These are phyloP conservation scores for Diglossa brunneiventris DNA, from an alignment of 2,113 vertebrate genomes.

Conservation along the genomic window DNA sequence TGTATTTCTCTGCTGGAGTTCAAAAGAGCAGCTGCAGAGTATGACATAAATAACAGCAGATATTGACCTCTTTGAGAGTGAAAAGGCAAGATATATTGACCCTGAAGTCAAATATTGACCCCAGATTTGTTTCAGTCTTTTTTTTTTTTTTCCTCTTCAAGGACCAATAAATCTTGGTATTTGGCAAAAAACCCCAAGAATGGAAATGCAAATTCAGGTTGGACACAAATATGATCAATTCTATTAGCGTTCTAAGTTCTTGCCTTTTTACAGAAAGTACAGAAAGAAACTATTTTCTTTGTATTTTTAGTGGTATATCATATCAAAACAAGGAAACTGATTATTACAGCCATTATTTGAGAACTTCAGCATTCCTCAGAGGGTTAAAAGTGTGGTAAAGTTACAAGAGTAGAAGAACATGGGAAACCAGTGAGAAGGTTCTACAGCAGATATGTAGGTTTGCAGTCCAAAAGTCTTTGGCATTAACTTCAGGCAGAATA, in stretches of 20 bases:
- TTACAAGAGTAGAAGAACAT: neutral
- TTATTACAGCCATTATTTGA: neutral
- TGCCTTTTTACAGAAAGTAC: neutral
- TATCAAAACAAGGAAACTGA: neutral
- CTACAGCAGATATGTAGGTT: neutral
- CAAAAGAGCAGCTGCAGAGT: conserved; percentile 49
- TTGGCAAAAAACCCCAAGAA: neutral
- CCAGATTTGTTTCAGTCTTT: neutral
- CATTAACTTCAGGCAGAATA: neutral
- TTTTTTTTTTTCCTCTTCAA: neutral
- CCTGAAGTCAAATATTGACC: conserved; percentile 23
- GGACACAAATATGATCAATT: neutral
- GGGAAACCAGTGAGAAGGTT: neutral
- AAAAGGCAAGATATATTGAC: conserved; percentile 20
- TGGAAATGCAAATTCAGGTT: neutral
- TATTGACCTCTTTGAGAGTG: neutral
- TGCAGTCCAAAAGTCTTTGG: neutral
- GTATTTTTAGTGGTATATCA: neutral
- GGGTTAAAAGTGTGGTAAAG: neutral
- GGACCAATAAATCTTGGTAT: neutral
- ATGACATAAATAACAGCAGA: conserved; percentile 25
- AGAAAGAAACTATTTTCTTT: neutral
- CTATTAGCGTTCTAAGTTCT: neutral
- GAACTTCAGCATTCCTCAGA: neutral
- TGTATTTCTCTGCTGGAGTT: conserved; percentile 41